Conservation (phyloP, 2,113 vertebrate genomes). For the Herpailurus yagouaroundi region DNA sequence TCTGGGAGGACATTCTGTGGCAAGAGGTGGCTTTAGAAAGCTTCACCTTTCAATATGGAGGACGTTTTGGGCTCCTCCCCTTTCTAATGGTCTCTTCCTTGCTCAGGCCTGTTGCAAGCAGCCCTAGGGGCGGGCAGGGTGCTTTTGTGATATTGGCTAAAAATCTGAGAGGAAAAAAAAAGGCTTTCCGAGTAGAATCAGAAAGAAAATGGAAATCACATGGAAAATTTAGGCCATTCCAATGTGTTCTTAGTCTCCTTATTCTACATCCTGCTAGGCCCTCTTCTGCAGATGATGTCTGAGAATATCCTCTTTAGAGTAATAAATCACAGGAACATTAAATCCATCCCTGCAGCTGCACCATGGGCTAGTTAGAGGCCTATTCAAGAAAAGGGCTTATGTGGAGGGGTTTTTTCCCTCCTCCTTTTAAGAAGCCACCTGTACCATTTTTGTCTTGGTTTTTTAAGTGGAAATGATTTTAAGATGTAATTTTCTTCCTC, state of each 20-base stretch:
- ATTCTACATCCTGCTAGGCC: conserved; percentile 79
- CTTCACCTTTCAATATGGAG: neutral
- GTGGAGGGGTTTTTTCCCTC: conserved; percentile 68
- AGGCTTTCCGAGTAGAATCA: conserved; percentile 75
- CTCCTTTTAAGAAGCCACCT: conserved; percentile 80
- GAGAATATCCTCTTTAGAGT: conserved; percentile 75
- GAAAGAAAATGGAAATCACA: conserved; percentile 79
- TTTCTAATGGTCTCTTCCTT: conserved; percentile 72
- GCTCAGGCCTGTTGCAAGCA: conserved; percentile 58
- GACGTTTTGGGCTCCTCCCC: conserved; percentile 20
- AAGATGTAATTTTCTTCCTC: conserved; percentile 83
- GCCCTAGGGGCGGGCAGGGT: conserved; percentile 33
- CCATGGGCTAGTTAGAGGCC: conserved; percentile 83
- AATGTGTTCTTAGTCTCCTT: conserved; percentile 79
- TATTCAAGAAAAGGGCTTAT: conserved; percentile 86
- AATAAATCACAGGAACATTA: conserved; percentile 85
- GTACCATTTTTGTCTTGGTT: conserved; percentile 79
- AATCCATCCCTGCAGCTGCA: conserved; percentile 85
- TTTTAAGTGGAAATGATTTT: conserved; percentile 84
- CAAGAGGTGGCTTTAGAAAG: neutral
- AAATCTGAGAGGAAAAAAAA: conserved; percentile 76
- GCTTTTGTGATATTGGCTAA: conserved; percentile 78
- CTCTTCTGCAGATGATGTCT: conserved; percentile 81
- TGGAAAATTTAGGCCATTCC: conserved; percentile 78
- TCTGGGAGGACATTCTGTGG: conserved; percentile 21